Base-by-base conservation (phyloP, 2,113 vertebrate genomes). In the Ammospiza caudacuta region DNA sequence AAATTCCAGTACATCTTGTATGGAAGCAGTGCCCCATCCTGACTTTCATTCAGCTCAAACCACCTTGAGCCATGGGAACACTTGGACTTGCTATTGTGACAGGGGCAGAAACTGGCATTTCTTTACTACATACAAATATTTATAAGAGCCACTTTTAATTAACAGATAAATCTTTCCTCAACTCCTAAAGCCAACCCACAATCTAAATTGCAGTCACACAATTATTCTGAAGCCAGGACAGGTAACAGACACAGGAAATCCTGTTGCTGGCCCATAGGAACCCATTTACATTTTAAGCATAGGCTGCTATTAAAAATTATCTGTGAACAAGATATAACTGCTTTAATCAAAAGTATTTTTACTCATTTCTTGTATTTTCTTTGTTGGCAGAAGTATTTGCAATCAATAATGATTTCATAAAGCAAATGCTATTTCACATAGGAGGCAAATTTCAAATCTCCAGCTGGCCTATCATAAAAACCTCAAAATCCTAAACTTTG, bases 401-500 rank as follows among this genome's bases (percentile, higher is more conserved):
- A 59, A 89, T 95, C 72, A 78, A 70, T 92, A 54, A 46, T 57
- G 66, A 79, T 90, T 91, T 83, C 69, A 76, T 89, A 89, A 91
- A 94, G 31, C 16, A 89, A 83, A 83, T 58, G n/a, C n/a, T 90
- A 49, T 91, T 93, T 91, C 61, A 78, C 21, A 75, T 41, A 83
- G 22, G 18, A 96, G 67, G 46, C 16, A 41, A 73, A 47, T 79
- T 72, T 83, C 54, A 61, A 29, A 80, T 64, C 59, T 85, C 90
- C 77, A 61, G 3, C 73, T 52, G 73, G 39, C 27, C 37, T 63
- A 73, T 90, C 85, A 86, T 79, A 69, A 95, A 92, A 91, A 95
- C 83, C 90, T 96, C 66, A 92, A 95, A 91, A 91, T 92, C 59
- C 90, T 90, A 94, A 97, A 86, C 94, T 95, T 97, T 86, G 69